Percentiles rank a stretch among this genome's conserved stretches.
Conservation (phyloP, 1,140 invertebrate genomes). For the Drosophila ohnishii region DNA sequence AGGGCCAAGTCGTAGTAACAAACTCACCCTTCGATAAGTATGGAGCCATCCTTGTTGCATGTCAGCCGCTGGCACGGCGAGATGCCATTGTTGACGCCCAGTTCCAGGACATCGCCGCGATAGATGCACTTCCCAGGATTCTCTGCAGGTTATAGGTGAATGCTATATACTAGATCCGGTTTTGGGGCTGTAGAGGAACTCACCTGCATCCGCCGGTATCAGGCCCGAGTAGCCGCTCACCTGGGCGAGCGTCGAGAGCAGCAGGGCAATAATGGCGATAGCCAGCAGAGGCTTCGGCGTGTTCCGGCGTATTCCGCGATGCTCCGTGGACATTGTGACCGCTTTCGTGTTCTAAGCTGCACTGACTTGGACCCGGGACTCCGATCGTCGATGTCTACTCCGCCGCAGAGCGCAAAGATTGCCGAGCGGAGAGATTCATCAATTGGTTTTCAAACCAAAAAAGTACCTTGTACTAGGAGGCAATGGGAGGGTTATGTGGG, state of each 20-base stretch:
- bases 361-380: slow-evolving; percentile 52
- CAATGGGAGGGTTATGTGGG: not conserved
- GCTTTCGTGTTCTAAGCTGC: slow-evolving; percentile 58
- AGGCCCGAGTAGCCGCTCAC: slow-evolving; percentile 64
- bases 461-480: not conserved
- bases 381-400: slow-evolving; percentile 33
- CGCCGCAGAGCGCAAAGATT: slow-evolving; percentile 2
- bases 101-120: slow-evolving; percentile 63
- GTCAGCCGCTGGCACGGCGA: slow-evolving; percentile 74
- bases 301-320: slow-evolving; percentile 9
- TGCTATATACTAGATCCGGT: not conserved
- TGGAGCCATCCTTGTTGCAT: slow-evolving; percentile 72
- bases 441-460: slow-evolving; percentile 43
- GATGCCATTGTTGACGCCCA: slow-evolving; percentile 67
- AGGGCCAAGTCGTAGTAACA: slow-evolving; percentile 18
- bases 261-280: slow-evolving; percentile 35
- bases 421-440: slow-evolving; percentile 50
- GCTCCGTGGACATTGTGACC: slow-evolving; percentile 53
- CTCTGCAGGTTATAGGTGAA: slow-evolving; percentile 7
- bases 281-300: slow-evolving; percentile 6
- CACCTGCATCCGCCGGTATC: slow-evolving; percentile 68
- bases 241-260: slow-evolving; percentile 29
- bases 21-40: slow-evolving; percentile 78
- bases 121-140: slow-evolving; percentile 76
- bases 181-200: not conserved